Evolutionary conservation across 2,888 invertebrate genomes (phyloP).

Genomic region (Fissipunctia ypsillon): DNA sequence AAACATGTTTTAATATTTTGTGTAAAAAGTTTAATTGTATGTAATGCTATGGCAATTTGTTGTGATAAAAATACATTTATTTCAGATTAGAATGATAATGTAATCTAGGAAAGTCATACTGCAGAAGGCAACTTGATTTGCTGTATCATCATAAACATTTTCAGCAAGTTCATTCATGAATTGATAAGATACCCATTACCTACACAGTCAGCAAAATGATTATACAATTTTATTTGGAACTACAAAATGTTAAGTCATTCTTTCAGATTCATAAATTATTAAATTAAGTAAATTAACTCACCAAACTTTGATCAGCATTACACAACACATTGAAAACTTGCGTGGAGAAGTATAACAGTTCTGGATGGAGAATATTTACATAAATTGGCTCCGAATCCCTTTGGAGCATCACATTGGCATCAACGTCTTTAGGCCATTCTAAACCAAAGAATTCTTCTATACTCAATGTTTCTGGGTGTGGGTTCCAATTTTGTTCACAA

Average conservation of each 20-base stretch:
- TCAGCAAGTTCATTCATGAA: neutral
- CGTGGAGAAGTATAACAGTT: conserved; percentile 83
- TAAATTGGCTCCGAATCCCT: conserved; percentile 93
- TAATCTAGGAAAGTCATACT: neutral
- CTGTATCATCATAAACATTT: neutral
- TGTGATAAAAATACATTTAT: too few species aligned
- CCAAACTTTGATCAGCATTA: conserved; percentile 80
- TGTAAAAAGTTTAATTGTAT: too few species aligned
- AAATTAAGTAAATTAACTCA: conserved; percentile 67
- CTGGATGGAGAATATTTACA: conserved; percentile 91
- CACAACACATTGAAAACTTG: conserved; percentile 82
- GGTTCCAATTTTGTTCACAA: conserved; percentile 95
- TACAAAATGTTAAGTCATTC: conserved; percentile 12
- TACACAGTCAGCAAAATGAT: neutral
- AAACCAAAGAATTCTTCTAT: conserved; percentile 82
- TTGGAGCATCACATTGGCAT: conserved; percentile 84
- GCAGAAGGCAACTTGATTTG: neutral
- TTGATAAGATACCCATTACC: neutral
- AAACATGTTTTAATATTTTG: too few species aligned
- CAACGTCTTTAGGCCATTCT: conserved; percentile 84
- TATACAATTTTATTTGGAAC: neutral
- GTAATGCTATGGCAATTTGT: too few species aligned
- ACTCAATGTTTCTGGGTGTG: conserved; percentile 90
- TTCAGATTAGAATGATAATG: too few species aligned
- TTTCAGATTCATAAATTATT: neutral